A percentile compares a stretch with the other conserved stretches of the same genome.
phyloP scores from a whole-genome alignment of 2,888 invertebrate species.

The Podabrus alpinus region DNA sequence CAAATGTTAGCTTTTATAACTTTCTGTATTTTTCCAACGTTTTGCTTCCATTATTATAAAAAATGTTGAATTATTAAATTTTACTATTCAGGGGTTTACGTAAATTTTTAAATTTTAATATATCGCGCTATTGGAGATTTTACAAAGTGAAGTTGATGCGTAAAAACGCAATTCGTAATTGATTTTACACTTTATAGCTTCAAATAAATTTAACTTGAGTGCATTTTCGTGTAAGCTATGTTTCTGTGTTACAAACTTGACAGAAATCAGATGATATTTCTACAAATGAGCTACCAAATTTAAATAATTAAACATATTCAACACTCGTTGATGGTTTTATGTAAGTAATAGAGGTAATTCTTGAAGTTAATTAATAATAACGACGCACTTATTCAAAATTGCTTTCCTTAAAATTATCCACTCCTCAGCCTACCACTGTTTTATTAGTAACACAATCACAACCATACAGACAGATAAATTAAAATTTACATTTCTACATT shows the following conservation, averaged over 20 bases:
- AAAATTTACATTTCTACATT: background rate
- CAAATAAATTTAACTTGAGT: constrained; percentile 15
- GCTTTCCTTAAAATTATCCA: no score
- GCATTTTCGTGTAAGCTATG: constrained; percentile 11
- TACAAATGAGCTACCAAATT: background rate
- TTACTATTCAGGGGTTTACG: background rate
- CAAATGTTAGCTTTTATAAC: background rate
- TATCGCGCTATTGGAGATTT: background rate
- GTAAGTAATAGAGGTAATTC: background rate
- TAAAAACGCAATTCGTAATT: constrained; percentile 1
- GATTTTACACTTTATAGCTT: constrained; percentile 17
- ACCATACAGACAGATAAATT: background rate
- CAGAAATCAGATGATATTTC: constrained; percentile 1
- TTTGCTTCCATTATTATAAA: background rate
- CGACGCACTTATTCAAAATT: background rate
- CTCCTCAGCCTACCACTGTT: no score
- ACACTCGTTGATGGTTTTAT: background rate
- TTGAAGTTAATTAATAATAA: background rate
- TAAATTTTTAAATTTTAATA: background rate
- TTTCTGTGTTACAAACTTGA: background rate
- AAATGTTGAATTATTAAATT: background rate
- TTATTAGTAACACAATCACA: no score
- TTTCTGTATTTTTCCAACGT: constrained; percentile 1
- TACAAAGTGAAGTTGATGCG: background rate
- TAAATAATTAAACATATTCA: background rate